Evolutionary conservation across 2,888 invertebrate genomes (phyloP), one percentile per base, ranked within the genome.

Genomic region (Herminia tarsipennalis): DNA sequence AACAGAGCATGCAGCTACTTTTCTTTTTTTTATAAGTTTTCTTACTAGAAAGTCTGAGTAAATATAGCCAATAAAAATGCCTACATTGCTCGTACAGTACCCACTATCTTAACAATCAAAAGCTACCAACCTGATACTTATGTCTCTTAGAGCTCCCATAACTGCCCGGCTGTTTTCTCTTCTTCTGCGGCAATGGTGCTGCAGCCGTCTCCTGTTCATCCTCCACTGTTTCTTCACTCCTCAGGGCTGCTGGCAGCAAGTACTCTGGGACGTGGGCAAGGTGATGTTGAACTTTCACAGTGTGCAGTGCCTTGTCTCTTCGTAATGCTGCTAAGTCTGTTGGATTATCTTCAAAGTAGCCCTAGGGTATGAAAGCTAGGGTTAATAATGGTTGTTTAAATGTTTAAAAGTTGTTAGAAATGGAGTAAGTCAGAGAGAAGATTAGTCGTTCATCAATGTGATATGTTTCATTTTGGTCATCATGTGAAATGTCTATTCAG

Each of bases 261-360:
- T 99, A 99, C 38, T 98, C 98, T 0, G 99, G 99, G 0, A 99
- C 96, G 79, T 98, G 95, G 16, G 96, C 93, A 52, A 99, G 85
- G 83, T 98, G 98, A 1, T 94, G 93, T 76, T 98, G 97, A 5
- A 95, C 87, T 76, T 94, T 94, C 0, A 98, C 96, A 0, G 96
- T 96, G 69, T 97, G 97, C 10, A 98, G 83, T 0, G 96, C 95
- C 80, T 96, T 96, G 73, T 98, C 97, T 53, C 98, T 95, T 3
- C 97, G 92, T 30, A 99, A 82, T 0, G 98, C 95, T 63, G 96
- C 94, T 35, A 98, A 83, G 80, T 99, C 99, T 3, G 94, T 92
- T 0, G 98, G 97, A 83, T 99, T 98, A 66, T 98, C 97, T 74
- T 97, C 96, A 80, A 99, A 99, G 86, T 97, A 98, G 13, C 96